Base-by-base conservation (phyloP, 2,888 invertebrate genomes). In the Apodemia zela region DNA sequence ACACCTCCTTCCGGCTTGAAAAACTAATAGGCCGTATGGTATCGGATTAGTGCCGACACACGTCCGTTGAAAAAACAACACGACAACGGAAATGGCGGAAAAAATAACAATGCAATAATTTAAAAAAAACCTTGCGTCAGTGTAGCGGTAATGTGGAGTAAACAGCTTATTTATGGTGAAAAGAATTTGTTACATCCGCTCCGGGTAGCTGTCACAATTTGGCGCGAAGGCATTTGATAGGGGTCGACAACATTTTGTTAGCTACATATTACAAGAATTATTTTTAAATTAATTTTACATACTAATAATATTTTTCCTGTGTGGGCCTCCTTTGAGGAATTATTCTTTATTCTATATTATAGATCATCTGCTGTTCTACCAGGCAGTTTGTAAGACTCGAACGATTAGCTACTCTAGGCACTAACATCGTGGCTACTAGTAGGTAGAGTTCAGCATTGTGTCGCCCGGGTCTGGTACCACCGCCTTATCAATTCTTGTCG, bases 181-280 rank as follows among this genome's bases (percentile, higher is more conserved):
- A 69, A 69, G 68, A 72, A 72, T 72, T 71, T 68, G 71, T 68
- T 61, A 67, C 70, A 69, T 72, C 72, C 72, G 72, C 62, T 66
- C 63, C 21, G 57, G 64, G 64, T 64, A 63, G 67, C 67, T 72
- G 71, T 69, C 72, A 70, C 65, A 68, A 68, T 66, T 69, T 72
- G 71, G 68, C 69, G 69, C 65, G 68, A 66, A 61, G 67, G 64
- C 63, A 61, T 68, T 69, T 25, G 25, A 15, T 7, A 54, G 54
- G 7, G 54, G 2, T 54, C 6, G 54, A 7, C 15, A 54, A 54
- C 54, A 54, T 51, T 51, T 51, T 51, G 8, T 17, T 17, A n/a
- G n/a, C 3, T 11, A 38, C 1, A 38, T n/a, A n/a, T n/a, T 13
- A 3, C 38, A 13, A 38, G 35, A 5, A 5, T 29, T 25, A 25